A percentile compares a stretch with the other conserved stretches of the same genome.
These are phyloP conservation scores for Metacarcinus magister DNA, from an alignment of 2,888 invertebrate species.

Conservation along the genomic window DNA sequence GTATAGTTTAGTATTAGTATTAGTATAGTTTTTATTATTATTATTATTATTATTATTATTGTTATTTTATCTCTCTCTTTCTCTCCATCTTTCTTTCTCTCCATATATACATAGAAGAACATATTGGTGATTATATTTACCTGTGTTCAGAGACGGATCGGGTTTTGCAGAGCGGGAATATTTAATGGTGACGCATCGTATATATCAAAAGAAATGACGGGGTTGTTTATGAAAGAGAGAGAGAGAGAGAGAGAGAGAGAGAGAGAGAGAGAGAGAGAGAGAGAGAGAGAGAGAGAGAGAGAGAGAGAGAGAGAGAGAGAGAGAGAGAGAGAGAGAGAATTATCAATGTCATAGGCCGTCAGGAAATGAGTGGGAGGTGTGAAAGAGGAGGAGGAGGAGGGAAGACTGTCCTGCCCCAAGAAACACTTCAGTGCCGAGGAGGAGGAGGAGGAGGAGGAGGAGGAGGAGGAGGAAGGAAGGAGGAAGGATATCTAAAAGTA, in stretches of 20 bases:
- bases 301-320: conserved; percentile 33
- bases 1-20: no score
- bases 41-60: no score
- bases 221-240: no score
- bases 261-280: conserved; percentile 1
- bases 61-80: neutral
- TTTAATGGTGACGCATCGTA: neutral
- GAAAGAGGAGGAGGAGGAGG: neutral
- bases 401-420: neutral
- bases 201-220: neutral
- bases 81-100: neutral
- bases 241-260: neutral
- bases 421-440: neutral
- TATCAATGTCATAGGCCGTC: neutral
- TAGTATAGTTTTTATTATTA: no score
- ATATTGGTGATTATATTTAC: neutral
- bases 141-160: neutral
- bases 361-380: neutral
- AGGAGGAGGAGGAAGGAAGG: neutral
- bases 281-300: neutral
- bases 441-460: no score
- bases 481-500: no score
- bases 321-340: conserved; percentile 20
- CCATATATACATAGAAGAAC: no score
- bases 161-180: neutral